Conservation (phyloP, 2,888 invertebrate species). For the Cryptophagus acutangulus region DNA sequence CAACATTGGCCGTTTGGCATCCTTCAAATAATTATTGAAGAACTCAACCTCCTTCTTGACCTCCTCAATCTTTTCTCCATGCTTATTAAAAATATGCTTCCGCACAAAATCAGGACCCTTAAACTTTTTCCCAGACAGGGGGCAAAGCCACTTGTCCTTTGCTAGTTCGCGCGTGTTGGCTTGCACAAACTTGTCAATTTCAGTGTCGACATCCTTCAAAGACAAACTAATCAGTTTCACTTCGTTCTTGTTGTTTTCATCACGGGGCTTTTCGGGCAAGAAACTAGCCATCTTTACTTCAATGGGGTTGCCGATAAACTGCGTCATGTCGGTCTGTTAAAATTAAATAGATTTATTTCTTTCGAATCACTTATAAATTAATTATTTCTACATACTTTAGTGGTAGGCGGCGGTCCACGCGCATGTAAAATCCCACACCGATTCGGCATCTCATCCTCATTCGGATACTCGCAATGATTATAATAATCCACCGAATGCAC, state of each 20-base stretch:
- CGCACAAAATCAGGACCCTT: constrained; percentile 98
- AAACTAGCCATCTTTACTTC: constrained; percentile 91
- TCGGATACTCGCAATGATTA: constrained; percentile 97
- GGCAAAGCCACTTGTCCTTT: constrained; percentile 98
- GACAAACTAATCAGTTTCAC: constrained; percentile 42
- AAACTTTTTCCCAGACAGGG: constrained; percentile 97
- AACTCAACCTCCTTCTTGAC: constrained; percentile 95
- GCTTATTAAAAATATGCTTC: constrained; percentile 98
- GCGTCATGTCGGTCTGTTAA: constrained; percentile 65
- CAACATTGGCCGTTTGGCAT: constrained; percentile 90
- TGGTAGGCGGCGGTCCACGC: constrained; percentile 79
- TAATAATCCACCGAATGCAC: constrained; percentile 99
- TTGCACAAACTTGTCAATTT: constrained; percentile 91
- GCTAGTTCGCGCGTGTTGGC: constrained; percentile 95
- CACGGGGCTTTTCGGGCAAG: constrained; percentile 69
- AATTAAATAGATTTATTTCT: constrained; percentile 43
- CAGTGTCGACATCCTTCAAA: constrained; percentile 55
- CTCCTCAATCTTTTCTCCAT: constrained; percentile 93
- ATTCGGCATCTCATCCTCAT: constrained; percentile 99
- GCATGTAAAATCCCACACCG: constrained; percentile 98
- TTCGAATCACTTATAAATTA: background rate
- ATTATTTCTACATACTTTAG: constrained; percentile 61
- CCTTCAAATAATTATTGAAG: constrained; percentile 94
- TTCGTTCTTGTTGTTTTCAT: constrained; percentile 61
- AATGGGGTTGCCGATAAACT: constrained; percentile 72